Evolutionary conservation across 2,113 vertebrate genomes (phyloP), one percentile per base, ranked within the genome.

Genomic region (Menidia beryllina): DNA sequence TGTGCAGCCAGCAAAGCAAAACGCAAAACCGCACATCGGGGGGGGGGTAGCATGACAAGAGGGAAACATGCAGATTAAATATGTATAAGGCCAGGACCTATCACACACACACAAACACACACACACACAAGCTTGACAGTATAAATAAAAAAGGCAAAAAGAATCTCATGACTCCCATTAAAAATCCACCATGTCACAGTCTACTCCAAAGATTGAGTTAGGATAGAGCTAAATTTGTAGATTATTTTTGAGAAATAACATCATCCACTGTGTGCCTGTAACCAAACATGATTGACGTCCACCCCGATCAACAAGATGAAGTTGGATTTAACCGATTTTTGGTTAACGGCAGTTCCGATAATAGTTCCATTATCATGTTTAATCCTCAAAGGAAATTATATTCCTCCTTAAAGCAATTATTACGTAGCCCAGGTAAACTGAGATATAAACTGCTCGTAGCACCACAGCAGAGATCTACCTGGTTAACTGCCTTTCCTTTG

Each of bases 31-130:
- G 58, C 60, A 84, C 76, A 66, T 78, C 78, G 79, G 63, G 75
- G 60, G 62, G 47, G 60, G 61, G 75, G 75, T 58, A 74, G 53
- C 75, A 43, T 26, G 54, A 79, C 81, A 77, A 39, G 69, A 81
- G 23, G 83, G 74, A 81, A 82, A 86, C 81, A 77, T 84, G 70
- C 19, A 26, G 54, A 73, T 83, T 74, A 86, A 89, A 91, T 83
- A 91, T 88, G 77, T 38, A 91, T 83, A 59, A 81, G 72, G 54
- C 30, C 47, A 26, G 55, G 36, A 75, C 72, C 72, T 50, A 15
- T 23, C 47, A 39, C 52, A n/a, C n/a, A n/a, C n/a, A n/a, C n/a
- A n/a, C n/a, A n/a, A n/a, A n/a, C n/a, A n/a, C n/a, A n/a, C n/a
- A 38, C 58, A n/a, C 53, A 17, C 48, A 55, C 65, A 48, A 47